Conservation (phyloP, 2,113 vertebrate species). For the Leptobrachium ailaonicum region DNA sequence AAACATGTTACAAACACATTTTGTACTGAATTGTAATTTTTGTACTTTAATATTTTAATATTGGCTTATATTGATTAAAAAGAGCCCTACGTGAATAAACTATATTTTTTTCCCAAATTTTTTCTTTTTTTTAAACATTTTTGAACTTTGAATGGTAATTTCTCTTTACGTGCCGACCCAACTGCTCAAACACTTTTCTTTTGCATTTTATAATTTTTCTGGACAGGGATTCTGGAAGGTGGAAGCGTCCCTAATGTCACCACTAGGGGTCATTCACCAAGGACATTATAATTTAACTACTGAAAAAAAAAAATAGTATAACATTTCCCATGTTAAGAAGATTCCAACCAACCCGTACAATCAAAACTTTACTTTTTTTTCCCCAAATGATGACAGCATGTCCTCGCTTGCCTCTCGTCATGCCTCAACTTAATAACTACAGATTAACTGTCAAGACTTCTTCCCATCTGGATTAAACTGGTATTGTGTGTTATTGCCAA, state of each 20-base stretch:
- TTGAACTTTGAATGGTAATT: too few species aligned
- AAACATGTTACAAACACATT: too few species aligned
- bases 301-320: background rate
- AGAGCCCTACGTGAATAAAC: too few species aligned
- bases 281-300: background rate
- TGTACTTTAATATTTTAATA: too few species aligned
- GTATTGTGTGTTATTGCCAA: slow-evolving; percentile 40
- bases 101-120: too few species aligned
- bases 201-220: too few species aligned
- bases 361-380: slow-evolving; percentile 14
- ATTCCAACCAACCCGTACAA: background rate
- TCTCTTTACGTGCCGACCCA: too few species aligned
- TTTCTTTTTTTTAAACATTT: too few species aligned
- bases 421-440: slow-evolving; percentile 28
- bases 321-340: background rate
- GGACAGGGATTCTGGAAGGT: too few species aligned
- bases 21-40: too few species aligned
- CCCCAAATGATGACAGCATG: slow-evolving; percentile 50
- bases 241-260: slow-evolving; percentile 11
- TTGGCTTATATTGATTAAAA: too few species aligned
- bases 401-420: slow-evolving; percentile 58
- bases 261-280: slow-evolving; percentile 36
- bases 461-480: slow-evolving; percentile 55
- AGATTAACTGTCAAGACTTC: slow-evolving; percentile 20
- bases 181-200: too few species aligned